Base-by-base conservation (phyloP, 2,797 vertebrate species). In the Neolamprologus multifasciatus region DNA sequence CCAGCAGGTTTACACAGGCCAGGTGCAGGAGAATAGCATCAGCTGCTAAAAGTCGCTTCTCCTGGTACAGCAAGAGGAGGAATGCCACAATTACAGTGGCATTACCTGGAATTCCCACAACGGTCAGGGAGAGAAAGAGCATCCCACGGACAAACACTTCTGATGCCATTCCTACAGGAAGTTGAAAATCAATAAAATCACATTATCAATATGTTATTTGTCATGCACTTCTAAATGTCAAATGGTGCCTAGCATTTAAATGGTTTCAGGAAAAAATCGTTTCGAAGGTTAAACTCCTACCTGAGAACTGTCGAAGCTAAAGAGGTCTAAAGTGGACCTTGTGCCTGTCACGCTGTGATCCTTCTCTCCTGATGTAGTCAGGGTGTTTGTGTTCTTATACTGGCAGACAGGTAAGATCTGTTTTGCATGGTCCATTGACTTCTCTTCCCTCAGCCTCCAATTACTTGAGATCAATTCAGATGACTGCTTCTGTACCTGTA, bases 11-110 rank as follows among this genome's bases (percentile, higher is more conserved):
- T 50, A 69, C 91, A 2, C 88, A 93, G 11, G 95, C 91, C 81
- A 97, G 94, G 88, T 97, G 96, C 33, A 97, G 91, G 78, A 97
- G 67, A 5, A 97, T 96, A 91, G 86, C 82, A 6, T 97, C 96
- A 1, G 96, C 94, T 1, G 96, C 90, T 14, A 95, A 92, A 48
- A 97, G 95, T 5, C 52, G 87, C 8, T 84, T 92, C 81, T 96
- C 95, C 13, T 86, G 82, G 85, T 90, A 82, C 13, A 92, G 78
- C 23, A 91, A 33, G 12, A 91, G 88, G 67, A 96, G 87, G 79
- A 97, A 96, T 2, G 95, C 94, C n/a, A 87, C 78, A 78, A 97
- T 96, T 55, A 97, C 87, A 0, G 82, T 79, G 1, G 10, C 1
- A 79, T 97, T 97, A 5, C 96, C 95, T 0, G 96, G 96, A 57